A percentile compares a stretch with the other conserved stretches of the same genome.
These are phyloP conservation scores for Oscheius sp. DNA, from an alignment of 2,888 invertebrate genomes.

Conservation along the genomic window DNA sequence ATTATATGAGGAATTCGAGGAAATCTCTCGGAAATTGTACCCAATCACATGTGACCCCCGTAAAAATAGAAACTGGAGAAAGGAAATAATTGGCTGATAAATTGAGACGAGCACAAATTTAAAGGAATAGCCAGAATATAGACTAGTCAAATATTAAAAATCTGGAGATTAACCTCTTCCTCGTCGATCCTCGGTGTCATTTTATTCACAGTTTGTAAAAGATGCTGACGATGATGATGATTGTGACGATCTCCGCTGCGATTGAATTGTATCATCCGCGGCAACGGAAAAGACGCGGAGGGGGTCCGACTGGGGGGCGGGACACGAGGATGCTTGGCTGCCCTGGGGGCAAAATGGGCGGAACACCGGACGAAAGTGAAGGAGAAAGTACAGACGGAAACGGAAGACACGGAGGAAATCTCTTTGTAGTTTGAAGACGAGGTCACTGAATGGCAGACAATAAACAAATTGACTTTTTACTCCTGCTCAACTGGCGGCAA, in stretches of 20 bases:
- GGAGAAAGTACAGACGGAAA: background rate
- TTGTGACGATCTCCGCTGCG: background rate
- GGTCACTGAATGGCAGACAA: too few species aligned
- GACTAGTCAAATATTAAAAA: background rate
- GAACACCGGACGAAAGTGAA: background rate
- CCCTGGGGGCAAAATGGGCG: constrained; percentile 1
- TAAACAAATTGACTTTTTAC: too few species aligned
- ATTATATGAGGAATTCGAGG: too few species aligned
- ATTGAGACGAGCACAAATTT: background rate
- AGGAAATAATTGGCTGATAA: too few species aligned
- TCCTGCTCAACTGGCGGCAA: too few species aligned
- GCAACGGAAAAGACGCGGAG: constrained; percentile 17
- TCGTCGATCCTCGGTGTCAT: constrained; percentile 32
- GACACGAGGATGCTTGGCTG: background rate
- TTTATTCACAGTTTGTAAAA: constrained; percentile 18
- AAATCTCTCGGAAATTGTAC: too few species aligned
- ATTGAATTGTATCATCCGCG: constrained; percentile 26
- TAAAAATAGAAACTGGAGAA: too few species aligned
- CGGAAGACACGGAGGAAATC: background rate
- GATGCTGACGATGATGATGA: constrained; percentile 19
- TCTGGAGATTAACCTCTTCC: constrained; percentile 15
- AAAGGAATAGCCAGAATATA: background rate
- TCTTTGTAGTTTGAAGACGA: too few species aligned
- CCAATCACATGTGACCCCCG: too few species aligned
- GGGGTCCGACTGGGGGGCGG: constrained; percentile 8